Evolutionary conservation across 2,888 invertebrate species (phyloP).

Genomic region (Conchocele bisecta): DNA sequence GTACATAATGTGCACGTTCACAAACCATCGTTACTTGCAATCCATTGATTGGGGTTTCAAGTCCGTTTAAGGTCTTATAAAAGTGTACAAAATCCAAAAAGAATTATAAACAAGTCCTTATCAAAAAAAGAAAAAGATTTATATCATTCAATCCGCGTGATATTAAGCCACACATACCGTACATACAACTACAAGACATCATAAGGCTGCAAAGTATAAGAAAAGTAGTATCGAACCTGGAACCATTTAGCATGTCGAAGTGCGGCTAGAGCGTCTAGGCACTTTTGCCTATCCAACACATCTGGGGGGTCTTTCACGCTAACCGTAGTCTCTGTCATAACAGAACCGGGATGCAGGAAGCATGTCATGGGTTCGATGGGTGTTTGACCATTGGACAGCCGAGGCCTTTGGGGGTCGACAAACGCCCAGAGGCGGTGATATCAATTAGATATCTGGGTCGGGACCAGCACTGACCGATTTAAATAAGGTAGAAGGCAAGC

Average conservation of each 20-base stretch:
- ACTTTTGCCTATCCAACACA: slow-evolving; percentile 99
- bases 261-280: slow-evolving; percentile 99
- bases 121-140: background rate
- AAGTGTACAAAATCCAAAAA: too few relatives aligned
- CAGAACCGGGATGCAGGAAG: slow-evolving; percentile 65
- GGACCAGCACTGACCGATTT: too few relatives aligned
- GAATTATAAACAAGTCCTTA: background rate
- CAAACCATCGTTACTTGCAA: too few relatives aligned
- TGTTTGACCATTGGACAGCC: slow-evolving; percentile 81
- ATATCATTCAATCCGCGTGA: too few relatives aligned
- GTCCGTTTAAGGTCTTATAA: too few relatives aligned
- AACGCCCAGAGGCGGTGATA: too few relatives aligned
- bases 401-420: too few relatives aligned
- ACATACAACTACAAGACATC: slow-evolving; percentile 33
- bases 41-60: too few relatives aligned
- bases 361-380: slow-evolving; percentile 68
- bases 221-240: slow-evolving; percentile 90
- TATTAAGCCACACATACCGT: slow-evolving; percentile 3
- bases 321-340: slow-evolving; percentile 79
- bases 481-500: too few relatives aligned
- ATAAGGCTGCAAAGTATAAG: slow-evolving; percentile 80
- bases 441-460: too few relatives aligned
- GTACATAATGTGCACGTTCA: too few relatives aligned
- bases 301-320: slow-evolving; percentile 89
- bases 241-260: slow-evolving; percentile 99